Evolutionary conservation across 1,140 invertebrate species (phyloP).

Genomic region (Lanistes nyassanus): DNA sequence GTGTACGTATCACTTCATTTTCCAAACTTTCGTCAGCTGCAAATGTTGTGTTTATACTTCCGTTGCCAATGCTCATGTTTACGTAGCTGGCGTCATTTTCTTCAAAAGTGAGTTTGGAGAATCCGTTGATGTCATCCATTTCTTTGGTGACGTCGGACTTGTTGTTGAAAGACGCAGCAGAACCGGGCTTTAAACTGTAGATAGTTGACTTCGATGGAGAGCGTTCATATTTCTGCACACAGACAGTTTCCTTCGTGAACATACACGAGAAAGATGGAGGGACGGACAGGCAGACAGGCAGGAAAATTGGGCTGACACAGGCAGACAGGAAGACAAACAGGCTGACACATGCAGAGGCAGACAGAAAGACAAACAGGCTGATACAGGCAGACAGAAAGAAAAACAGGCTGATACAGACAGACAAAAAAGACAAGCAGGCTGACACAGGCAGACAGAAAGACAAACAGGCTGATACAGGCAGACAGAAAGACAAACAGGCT

Average conservation of each 20-base stretch:
- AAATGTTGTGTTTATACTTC: too few relatives aligned
- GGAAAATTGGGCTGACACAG: not conserved
- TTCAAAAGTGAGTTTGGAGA: too few relatives aligned
- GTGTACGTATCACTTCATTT: too few relatives aligned
- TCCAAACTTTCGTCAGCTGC: too few relatives aligned
- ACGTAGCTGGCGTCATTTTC: too few relatives aligned
- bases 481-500: not conserved
- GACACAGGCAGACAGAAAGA: not conserved
- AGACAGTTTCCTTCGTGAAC: not conserved
- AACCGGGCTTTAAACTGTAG: too few relatives aligned
- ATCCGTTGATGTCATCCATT: too few relatives aligned
- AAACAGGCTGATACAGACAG: not conserved
- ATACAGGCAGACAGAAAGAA: not conserved
- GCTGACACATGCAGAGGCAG: not conserved
- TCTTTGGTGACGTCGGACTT: too few relatives aligned
- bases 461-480: not conserved
- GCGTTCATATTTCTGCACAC: conserved; percentile 12
- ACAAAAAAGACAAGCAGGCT: not conserved
- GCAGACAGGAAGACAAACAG: not conserved
- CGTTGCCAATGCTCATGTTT: too few relatives aligned
- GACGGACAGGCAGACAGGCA: not conserved
- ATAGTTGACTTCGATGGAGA: too few relatives aligned
- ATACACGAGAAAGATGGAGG: not conserved
- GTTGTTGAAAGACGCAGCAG: too few relatives aligned
- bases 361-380: not conserved